Base-by-base conservation (phyloP, 2,888 invertebrate species). In the Actias luna region DNA sequence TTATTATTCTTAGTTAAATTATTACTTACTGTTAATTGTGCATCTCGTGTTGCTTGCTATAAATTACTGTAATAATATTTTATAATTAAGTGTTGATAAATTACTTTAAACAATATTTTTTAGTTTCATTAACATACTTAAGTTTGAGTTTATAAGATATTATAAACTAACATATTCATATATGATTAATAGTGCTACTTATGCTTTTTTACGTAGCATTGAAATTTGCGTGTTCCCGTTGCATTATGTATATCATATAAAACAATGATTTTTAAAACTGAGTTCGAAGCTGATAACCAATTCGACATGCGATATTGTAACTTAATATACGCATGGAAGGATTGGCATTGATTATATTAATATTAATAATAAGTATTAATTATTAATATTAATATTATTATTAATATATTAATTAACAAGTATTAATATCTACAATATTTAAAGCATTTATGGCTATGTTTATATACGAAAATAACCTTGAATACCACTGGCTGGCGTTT, bases 381-480 rank as follows among this genome's bases (percentile, higher is more conserved):
- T n/a, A n/a, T n/a, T n/a, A n/a, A n/a, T n/a, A n/a, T n/a, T n/a
- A n/a, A n/a, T n/a, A n/a, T 33, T 33, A 31, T 1, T 52, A 25
- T 33, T 16, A 0, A 16, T 52, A 29, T 52, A 58, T 39, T 62
- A n/a, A n/a, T n/a, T n/a, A n/a, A n/a, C n/a, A n/a, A n/a, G 31
- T 58, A 22, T 58, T 50, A 35, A 25, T 59, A n/a, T 18, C 58
- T n/a, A 36, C 31, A 58, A 62, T 42, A 52, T n/a, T 27, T n/a
- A 52, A 52, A 12, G 27, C 52, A 52, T 52, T 16, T 25, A 62
- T 46, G 46, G 61, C 65, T 66, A 67, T 91, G 91, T 91, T 92
- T 92, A 89, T 81, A 92, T 83, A 92, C 92, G 92, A 92, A 85
- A 84, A 77, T 79, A 89, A 89, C 92, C 92, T 92, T 92, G 92